A percentile compares a stretch with the other conserved stretches of the same genome.
phyloP scores from a whole-genome alignment of 2,888 invertebrate genomes.

The Acanthosepion pharaonis region DNA sequence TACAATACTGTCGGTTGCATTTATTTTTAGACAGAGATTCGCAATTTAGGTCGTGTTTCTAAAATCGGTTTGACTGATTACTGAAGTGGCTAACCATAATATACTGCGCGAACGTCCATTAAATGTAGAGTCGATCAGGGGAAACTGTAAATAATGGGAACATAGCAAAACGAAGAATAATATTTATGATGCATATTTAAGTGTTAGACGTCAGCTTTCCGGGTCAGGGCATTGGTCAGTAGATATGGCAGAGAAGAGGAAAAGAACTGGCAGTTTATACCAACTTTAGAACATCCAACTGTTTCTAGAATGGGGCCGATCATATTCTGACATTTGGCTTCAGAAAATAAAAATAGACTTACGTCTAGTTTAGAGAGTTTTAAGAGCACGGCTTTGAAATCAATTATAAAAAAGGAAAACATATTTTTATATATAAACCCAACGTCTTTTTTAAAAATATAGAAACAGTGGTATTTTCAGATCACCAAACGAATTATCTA shows the following conservation, averaged over 20 bases:
- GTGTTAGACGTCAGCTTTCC: background rate
- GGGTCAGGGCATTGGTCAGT: background rate
- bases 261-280: background rate
- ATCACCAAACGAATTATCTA: too few species aligned
- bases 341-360: background rate
- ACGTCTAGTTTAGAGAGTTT: too few species aligned
- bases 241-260: background rate
- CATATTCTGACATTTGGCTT: background rate
- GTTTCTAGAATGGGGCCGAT: background rate
- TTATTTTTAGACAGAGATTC: background rate
- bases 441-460: too few species aligned
- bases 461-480: too few species aligned
- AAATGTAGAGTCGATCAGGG: background rate
- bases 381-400: too few species aligned
- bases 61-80: background rate
- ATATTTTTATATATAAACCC: too few species aligned
- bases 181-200: background rate
- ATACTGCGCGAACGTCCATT: background rate
- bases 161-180: background rate
- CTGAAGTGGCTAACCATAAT: background rate
- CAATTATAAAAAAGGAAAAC: too few species aligned
- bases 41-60: background rate
- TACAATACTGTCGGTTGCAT: background rate
- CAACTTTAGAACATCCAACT: background rate
- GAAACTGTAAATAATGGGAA: background rate